A percentile compares a stretch with the other conserved stretches of the same genome.
phyloP scores from a whole-genome alignment of 2,888 invertebrate genomes.

The Trichopoda pennipes region DNA sequence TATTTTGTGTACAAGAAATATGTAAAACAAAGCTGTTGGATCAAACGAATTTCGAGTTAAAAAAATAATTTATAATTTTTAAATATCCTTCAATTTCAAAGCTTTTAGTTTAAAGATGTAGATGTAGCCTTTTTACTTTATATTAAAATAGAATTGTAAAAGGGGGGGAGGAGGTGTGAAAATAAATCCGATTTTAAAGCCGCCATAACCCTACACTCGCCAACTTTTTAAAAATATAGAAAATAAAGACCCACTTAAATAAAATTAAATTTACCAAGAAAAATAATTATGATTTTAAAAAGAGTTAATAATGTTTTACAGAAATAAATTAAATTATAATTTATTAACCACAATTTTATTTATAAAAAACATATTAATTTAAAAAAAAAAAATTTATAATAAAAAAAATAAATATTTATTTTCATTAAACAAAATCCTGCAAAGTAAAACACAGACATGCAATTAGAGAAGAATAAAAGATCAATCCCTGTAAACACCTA shows the following conservation, averaged over 20 bases:
- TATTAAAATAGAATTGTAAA: not conserved
- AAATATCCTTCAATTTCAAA: constrained; percentile 7
- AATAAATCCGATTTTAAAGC: constrained; percentile 47
- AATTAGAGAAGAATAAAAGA: constrained; percentile 17
- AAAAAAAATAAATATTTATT: constrained; percentile 14
- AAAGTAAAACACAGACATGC: constrained; percentile 53
- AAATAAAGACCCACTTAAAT: constrained; percentile 33
- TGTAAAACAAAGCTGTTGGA: constrained; percentile 17
- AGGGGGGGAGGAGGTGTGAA: not conserved
- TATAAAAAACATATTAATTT: not conserved
- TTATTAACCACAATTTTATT: constrained; percentile 48
- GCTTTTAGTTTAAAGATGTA: not conserved
- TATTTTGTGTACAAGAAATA: constrained; percentile 32
- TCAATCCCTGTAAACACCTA: not conserved
- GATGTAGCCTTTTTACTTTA: not conserved
- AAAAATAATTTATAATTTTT: not conserved
- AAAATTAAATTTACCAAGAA: constrained; percentile 33
- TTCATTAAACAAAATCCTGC: not conserved
- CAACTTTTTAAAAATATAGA: constrained; percentile 29
- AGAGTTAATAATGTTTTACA: constrained; percentile 35
- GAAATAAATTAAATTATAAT: constrained; percentile 11
- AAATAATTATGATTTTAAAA: constrained; percentile 39
- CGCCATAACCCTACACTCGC: constrained; percentile 66
- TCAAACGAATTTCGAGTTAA: constrained; percentile 3
- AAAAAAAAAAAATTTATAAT: too few relatives aligned